A percentile compares a stretch with the other conserved stretches of the same genome.
Conservation (phyloP, 1,140 invertebrate species). For the Leptinotarsa texana region DNA sequence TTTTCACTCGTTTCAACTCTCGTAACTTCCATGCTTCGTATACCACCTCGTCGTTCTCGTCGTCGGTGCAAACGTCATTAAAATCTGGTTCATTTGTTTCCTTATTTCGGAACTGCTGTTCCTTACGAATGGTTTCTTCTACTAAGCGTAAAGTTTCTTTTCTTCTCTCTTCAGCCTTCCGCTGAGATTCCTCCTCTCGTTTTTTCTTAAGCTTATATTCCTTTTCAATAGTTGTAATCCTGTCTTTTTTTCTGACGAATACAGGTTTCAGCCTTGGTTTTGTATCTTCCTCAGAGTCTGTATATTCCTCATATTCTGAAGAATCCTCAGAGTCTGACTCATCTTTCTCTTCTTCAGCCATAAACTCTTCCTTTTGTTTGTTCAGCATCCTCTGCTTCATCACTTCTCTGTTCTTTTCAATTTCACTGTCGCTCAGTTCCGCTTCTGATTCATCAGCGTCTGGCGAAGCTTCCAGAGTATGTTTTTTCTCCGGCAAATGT, state of each 20-base stretch:
- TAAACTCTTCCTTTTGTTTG: slow-evolving; percentile 68
- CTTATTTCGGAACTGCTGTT: slow-evolving; percentile 62
- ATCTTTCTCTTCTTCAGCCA: slow-evolving; percentile 71
- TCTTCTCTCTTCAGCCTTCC: slow-evolving; percentile 80
- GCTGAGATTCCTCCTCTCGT: slow-evolving; percentile 79
- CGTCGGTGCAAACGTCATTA: slow-evolving; percentile 93
- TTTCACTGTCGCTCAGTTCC: slow-evolving; percentile 77
- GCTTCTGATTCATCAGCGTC: slow-evolving; percentile 73
- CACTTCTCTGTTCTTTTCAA: slow-evolving; percentile 75
- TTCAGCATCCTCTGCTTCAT: slow-evolving; percentile 68
- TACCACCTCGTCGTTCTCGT: slow-evolving; percentile 97
- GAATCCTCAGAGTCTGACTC: slow-evolving; percentile 75
- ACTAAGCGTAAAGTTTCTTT: slow-evolving; percentile 85
- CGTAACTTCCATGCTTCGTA: slow-evolving; percentile 98
- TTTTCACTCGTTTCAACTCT: slow-evolving; percentile 94
- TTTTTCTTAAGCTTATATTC: slow-evolving; percentile 86
- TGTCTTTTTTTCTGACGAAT: slow-evolving; percentile 92
- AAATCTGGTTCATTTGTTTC: slow-evolving; percentile 69
- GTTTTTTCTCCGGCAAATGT: slow-evolving; percentile 47
- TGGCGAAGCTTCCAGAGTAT: slow-evolving; percentile 58
- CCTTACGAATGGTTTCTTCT: slow-evolving; percentile 85
- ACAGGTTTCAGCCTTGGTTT: slow-evolving; percentile 92
- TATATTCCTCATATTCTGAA: slow-evolving; percentile 78
- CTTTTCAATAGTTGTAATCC: slow-evolving; percentile 93
- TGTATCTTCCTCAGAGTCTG: slow-evolving; percentile 86